Evolutionary conservation across 1,140 invertebrate species (phyloP), one percentile per base, ranked within the genome.

Genomic region (Microplitis demolitor): DNA sequence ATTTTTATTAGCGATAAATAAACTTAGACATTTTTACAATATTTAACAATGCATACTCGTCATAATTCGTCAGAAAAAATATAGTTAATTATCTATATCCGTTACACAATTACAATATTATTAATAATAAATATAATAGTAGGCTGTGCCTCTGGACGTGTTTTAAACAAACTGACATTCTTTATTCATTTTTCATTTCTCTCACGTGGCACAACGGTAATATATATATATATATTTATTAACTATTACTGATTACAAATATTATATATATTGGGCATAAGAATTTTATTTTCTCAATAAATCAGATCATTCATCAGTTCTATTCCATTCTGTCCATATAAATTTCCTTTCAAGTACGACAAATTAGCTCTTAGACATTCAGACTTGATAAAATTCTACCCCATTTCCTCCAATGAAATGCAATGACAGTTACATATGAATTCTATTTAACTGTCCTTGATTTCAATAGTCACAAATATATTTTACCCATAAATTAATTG

Each of bases 1-100:
- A 71, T 81, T 87, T 87, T 87, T 87, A 87, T 87, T 87, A 87
- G 84, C 79, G 84, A 87, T 86, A 87, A 87, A 87, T 87, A 87
- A 87, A 87, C 83, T 87, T 86, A 87, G 84, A 87, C 84, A 84
- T 86, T 82, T 87, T 85, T 86, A 87, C 85, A 86, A 80, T 87
- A 75, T 75, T 66, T 60, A 87, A 87, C 86, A 87, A 87, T 83
- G 73, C 83, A 80, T 79, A 82, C 78, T 85, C 80, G 79, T 79
- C 84, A 86, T 79, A 45, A 45, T 45, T 45, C 39, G 39, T 83
- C 77, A 86, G 83, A 78, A 80, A 86, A 87, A 87, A 87, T 87
- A 86, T 87, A 84, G 66, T 71, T 70, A 70, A 67, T 61, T 72
- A 67, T 72, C 37, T 71, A 74, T 63, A 54, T 56, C 14, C 14